Base-by-base conservation (phyloP, 2,797 vertebrate species). In the Molossus molossus region DNA sequence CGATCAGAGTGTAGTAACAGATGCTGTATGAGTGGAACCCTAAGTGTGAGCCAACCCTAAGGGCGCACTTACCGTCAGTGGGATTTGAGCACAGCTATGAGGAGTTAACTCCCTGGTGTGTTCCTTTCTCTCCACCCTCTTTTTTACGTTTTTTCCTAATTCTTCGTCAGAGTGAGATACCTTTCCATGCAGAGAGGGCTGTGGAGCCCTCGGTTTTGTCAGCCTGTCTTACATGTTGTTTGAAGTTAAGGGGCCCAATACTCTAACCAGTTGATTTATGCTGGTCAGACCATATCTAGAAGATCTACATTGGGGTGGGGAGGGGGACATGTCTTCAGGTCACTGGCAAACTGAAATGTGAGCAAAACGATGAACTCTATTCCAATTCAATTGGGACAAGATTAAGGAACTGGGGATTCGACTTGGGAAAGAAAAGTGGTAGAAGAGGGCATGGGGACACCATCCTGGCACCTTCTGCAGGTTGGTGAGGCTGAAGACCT, bases 11-110 rank as follows among this genome's bases (percentile, higher is more conserved):
- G 5, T 29, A 50, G 10, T 33, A 9, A n/a, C 14, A 60, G 60
- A 79, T 10, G 11, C 57, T 11, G 0, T 13, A 0, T 58, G 45
- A 27, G 5, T 15, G 33, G 23, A 64, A 33, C 33, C 33, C 33
- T 33, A 33, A 33, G 33, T 33, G 4, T 37, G 58, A 33, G 62
- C 45, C 73, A 65, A n/a, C n/a, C 37, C 76, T 4, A 48, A 55
- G 40, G 23, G 21, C 6, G 0, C 64, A 10, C 29, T 69, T 25
- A 25, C 33, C 1, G 1, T 9, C 12, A 2, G 3, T 3, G 9
- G 64, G 12, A 15, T 79, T 25, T 80, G 23, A 86, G 55, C 53
- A 10, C 9, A 58, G 12, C 55, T 73, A 1, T n/a, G 53, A 57
- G 57, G 27, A 72, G 70, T 67, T 82, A 94, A 69, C 18, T 69